phyloP scores from a whole-genome alignment of 2,888 invertebrate species.

The Epicampocera succincta region DNA sequence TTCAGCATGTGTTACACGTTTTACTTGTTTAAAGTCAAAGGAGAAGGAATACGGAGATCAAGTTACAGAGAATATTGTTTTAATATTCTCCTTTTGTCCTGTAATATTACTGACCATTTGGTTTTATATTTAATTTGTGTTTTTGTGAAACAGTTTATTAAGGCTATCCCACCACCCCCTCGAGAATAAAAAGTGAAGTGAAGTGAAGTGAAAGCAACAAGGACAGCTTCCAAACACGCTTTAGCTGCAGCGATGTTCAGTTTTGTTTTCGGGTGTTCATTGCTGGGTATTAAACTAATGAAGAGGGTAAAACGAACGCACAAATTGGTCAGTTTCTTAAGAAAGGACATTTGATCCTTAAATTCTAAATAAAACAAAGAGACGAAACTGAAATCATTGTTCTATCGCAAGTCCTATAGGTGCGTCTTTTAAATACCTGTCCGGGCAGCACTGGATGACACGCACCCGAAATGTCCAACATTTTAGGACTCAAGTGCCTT shows the following conservation, averaged over 20 bases:
- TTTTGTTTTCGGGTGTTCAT: no score
- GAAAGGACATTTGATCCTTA: no score
- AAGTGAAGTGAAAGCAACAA: not conserved
- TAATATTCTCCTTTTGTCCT: conserved; percentile 6
- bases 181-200: not conserved
- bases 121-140: not conserved
- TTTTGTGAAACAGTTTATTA: conserved; percentile 7
- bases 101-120: conserved; percentile 52
- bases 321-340: not conserved
- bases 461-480: no score
- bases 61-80: conserved; percentile 31
- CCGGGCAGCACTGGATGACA: no score
- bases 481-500: no score
- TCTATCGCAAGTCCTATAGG: no score
- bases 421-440: no score
- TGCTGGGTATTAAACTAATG: not conserved
- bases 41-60: conserved; percentile 37
- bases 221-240: conserved; percentile 39
- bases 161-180: conserved; percentile 8
- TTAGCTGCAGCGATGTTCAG: not conserved
- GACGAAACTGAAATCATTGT: no score
- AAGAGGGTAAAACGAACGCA: not conserved
- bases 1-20: conserved; percentile 59
- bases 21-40: conserved; percentile 7
- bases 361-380: no score